Evolutionary conservation across 1,140 invertebrate species (phyloP).

Genomic region (Condylostylus longicornis): DNA sequence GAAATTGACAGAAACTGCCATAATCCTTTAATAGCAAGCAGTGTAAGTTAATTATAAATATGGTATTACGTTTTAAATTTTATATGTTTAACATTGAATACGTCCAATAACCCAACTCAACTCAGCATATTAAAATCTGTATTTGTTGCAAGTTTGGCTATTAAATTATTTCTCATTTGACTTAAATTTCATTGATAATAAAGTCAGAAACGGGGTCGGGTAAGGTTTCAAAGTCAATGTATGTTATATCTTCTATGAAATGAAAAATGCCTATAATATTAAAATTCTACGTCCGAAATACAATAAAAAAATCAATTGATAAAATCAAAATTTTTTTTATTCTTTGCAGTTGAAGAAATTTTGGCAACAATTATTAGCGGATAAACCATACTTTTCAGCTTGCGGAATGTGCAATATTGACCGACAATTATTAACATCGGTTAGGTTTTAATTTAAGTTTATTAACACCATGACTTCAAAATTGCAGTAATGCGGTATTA

Average conservation of each 20-base stretch:
- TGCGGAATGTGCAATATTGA: slow-evolving; percentile 48
- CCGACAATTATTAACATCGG: slow-evolving; percentile 45
- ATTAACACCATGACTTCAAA: background rate
- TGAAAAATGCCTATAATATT: too few species aligned
- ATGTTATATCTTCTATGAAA: too few species aligned
- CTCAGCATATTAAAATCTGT: background rate
- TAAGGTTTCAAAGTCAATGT: too few species aligned
- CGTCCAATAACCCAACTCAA: background rate
- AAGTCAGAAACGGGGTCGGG: too few species aligned
- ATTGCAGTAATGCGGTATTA: background rate
- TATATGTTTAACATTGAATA: background rate
- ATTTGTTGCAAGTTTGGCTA: background rate
- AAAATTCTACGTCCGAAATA: too few species aligned
- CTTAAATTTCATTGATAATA: background rate
- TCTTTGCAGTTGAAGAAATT: slow-evolving; percentile 41
- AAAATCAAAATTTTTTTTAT: background rate
- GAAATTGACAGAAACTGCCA: slow-evolving; percentile 22
- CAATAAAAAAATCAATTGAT: too few species aligned
- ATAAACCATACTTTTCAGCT: slow-evolving; percentile 44
- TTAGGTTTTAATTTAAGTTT: too few species aligned
- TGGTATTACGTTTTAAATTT: background rate
- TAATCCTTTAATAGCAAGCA: slow-evolving; percentile 23
- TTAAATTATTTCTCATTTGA: background rate
- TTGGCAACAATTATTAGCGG: slow-evolving; percentile 44
- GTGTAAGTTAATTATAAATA: slow-evolving; percentile 6